phyloP scores from a whole-genome alignment of 2,888 invertebrate genomes.

The Chloroclysta siterata region DNA sequence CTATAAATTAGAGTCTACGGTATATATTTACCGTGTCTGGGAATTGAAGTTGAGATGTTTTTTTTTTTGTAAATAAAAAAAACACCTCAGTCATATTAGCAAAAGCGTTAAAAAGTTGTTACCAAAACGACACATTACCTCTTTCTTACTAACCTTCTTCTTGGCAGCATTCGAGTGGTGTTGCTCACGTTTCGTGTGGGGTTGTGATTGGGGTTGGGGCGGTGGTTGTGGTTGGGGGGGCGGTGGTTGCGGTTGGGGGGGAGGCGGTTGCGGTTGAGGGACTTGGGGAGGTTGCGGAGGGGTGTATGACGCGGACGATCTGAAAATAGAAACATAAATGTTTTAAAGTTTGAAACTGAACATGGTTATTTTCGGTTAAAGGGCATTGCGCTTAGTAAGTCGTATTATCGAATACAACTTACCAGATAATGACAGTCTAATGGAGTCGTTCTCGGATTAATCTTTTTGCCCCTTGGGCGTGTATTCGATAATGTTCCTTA shows the following conservation, averaged over 20 bases:
- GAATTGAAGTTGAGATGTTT: no score
- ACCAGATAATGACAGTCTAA: no score
- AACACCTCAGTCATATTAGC: background rate
- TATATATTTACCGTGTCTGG: no score
- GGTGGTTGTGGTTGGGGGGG: conserved; percentile 52
- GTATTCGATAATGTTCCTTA: no score
- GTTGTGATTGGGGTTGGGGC: conserved; percentile 51
- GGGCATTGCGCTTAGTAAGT: no score
- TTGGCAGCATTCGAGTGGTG: conserved; percentile 67
- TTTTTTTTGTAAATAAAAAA: background rate
- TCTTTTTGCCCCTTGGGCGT: no score
- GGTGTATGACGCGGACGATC: conserved; percentile 63
- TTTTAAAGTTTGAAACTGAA: no score
- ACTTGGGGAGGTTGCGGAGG: conserved; percentile 49
- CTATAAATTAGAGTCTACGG: no score
- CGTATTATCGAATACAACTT: no score
- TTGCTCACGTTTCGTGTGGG: conserved; percentile 71
- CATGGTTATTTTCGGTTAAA: no score
- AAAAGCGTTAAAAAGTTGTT: conserved; percentile 34
- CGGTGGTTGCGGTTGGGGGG: conserved; percentile 56
- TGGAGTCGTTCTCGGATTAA: no score
- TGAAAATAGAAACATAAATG: conserved; percentile 29
- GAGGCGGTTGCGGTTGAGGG: conserved; percentile 55
- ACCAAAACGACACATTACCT: conserved; percentile 41
- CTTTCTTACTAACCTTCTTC: conserved; percentile 68